Evolutionary conservation across 2,797 vertebrate species (phyloP).

Genomic region (Phoeniculus purpureus): DNA sequence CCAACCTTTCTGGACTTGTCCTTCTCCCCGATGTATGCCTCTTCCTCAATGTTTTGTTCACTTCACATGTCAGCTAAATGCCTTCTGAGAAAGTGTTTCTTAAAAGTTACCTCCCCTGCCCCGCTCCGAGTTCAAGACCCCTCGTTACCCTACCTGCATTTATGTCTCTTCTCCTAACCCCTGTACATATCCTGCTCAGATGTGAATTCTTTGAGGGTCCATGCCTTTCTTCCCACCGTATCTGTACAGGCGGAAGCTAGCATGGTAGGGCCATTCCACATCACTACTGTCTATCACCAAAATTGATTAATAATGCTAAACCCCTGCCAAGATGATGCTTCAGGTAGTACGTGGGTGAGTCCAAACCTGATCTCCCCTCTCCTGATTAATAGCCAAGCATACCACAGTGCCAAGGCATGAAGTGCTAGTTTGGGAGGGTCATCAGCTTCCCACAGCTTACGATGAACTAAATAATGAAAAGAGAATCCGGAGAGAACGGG

Average conservation of each 20-base stretch:
- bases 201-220: background rate
- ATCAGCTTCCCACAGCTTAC: background rate
- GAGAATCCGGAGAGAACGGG: background rate
- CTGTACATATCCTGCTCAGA: background rate
- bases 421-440: background rate
- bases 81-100: background rate
- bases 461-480: background rate
- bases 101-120: background rate
- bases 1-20: background rate
- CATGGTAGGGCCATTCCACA: background rate
- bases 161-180: background rate
- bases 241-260: background rate
- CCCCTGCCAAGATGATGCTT: rapidly evolving
- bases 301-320: background rate
- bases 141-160: background rate
- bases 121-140: background rate
- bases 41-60: background rate
- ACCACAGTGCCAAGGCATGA: background rate
- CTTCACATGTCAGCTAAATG: background rate
- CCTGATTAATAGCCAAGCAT: background rate
- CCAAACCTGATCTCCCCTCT: background rate
- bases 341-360: too few relatives aligned
- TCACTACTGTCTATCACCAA: background rate
- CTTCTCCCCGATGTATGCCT: background rate
- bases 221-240: background rate